A percentile compares a stretch with the other conserved stretches of the same genome.
Evolutionary conservation across 1,140 invertebrate species (phyloP).

Genomic region (Ceratina japonica): DNA sequence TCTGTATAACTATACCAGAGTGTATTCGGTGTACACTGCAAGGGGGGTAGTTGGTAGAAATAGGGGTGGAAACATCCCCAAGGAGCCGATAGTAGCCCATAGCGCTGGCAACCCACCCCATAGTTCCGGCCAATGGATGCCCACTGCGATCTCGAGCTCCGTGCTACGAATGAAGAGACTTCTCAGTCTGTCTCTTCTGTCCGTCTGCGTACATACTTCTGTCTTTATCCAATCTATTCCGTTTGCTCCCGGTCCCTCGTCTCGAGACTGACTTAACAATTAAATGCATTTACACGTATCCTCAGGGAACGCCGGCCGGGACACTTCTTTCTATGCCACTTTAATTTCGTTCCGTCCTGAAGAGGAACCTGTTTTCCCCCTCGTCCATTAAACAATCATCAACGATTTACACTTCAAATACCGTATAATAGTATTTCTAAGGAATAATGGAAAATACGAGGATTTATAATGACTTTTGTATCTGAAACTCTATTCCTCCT

Average conservation of each 20-base stretch:
- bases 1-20: conserved; percentile 70
- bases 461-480: conserved; percentile 5
- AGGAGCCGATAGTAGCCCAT: conserved; percentile 74
- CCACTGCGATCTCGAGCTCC: conserved; percentile 67
- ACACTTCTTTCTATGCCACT: conserved; percentile 15
- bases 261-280: conserved; percentile 60
- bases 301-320: conserved; percentile 4
- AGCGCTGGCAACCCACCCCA: conserved; percentile 69
- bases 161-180: conserved; percentile 64
- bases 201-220: conserved; percentile 42
- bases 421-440: too few relatives aligned
- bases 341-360: conserved; percentile 1
- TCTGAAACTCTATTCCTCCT: conserved; percentile 20
- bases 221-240: conserved; percentile 32
- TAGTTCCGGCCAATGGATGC: conserved; percentile 69
- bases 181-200: conserved; percentile 59
- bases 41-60: conserved; percentile 70
- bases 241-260: conserved; percentile 24
- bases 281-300: conserved; percentile 56
- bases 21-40: conserved; percentile 69
- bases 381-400: too few relatives aligned
- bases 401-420: too few relatives aligned
- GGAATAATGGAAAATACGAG: neutral
- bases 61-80: conserved; percentile 76
- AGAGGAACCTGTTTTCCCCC: neutral